Evolutionary conservation across 1,140 invertebrate species (phyloP), one percentile per base, ranked within the genome.

Genomic region (Camponotus vicinus): DNA sequence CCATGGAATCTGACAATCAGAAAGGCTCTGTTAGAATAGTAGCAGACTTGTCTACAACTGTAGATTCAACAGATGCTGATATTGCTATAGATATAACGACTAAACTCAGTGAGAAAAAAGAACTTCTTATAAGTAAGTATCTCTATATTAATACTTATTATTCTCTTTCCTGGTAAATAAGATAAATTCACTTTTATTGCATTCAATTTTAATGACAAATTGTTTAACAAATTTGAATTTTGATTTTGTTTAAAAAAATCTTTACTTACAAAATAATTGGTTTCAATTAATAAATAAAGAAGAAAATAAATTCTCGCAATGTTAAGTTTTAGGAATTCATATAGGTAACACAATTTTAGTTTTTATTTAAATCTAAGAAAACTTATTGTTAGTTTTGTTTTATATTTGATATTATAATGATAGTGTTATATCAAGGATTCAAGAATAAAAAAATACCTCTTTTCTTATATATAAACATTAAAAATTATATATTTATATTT

Each of bases 41-140:
- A 82, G 90, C 93, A 21, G 96, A 97, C 92, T 93, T 97, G 34
- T 86, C 76, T 40, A 94, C 94, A 3, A 96, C 93, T 49, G 34
- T 88, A 3, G 95, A 96, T 42, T 96, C 96, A 86, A 93, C 95
- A 61, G 93, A 96, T 66, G 95, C 95, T 8, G 96, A 96, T 85
- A 95, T 98, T 77, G 97, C 97, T 49, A 95, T 93, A 66, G 97
- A 98, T 92, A 97, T 98, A 90, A 96, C 97, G 15, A 95, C 96
- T 55, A 97, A 97, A 92, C 95, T 98, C 27, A 95, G 93, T 73
- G 97, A 98, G 93, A 96, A 96, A 83, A 97, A 97, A 87, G 96
- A 97, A 92, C 95, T 96, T 88, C 95, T 98, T 88, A 95, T 98
- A 91, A 95, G 97, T 97, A 95, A 95, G 96, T 95, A 73, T 55